Percentiles rank a stretch among this genome's conserved stretches.
Evolutionary conservation across 1,140 invertebrate genomes (phyloP).

Genomic region (Caerostris darwini): DNA sequence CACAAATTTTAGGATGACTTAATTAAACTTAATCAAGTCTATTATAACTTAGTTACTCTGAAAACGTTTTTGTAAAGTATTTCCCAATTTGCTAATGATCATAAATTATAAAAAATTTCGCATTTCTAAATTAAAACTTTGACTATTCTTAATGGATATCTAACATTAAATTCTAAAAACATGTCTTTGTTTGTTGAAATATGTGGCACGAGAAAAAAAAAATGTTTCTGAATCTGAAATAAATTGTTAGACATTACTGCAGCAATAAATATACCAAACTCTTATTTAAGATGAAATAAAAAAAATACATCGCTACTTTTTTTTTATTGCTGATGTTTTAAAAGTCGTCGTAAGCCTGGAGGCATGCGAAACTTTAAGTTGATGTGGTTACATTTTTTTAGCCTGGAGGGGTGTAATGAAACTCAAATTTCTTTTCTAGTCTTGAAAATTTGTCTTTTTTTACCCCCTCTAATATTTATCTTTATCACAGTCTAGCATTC

Average conservation of each 20-base stretch:
- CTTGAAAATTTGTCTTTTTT: background rate
- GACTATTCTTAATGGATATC: too few species aligned
- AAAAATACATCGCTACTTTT: background rate
- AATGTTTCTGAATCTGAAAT: background rate
- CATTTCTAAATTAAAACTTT: too few species aligned
- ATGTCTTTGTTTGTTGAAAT: too few species aligned
- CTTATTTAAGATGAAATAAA: background rate
- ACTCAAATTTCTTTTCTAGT: background rate
- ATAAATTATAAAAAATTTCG: too few species aligned
- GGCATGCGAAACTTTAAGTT: background rate
- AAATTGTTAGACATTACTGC: background rate
- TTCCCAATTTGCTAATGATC: too few species aligned
- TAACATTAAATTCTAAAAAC: too few species aligned
- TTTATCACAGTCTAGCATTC: background rate
- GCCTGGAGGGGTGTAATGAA: background rate
- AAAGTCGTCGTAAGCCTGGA: background rate
- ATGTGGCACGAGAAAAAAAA: too few species aligned
- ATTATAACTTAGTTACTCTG: too few species aligned
- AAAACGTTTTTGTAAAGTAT: too few species aligned
- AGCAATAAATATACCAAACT: background rate
- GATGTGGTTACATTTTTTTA: background rate
- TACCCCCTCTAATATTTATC: background rate
- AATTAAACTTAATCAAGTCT: too few species aligned
- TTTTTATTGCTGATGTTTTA: background rate
- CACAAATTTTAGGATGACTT: too few species aligned